Percentiles rank a stretch among this genome's conserved stretches.
Evolutionary conservation across 2,113 vertebrate species (phyloP).

Genomic region (Nipponia nippon): DNA sequence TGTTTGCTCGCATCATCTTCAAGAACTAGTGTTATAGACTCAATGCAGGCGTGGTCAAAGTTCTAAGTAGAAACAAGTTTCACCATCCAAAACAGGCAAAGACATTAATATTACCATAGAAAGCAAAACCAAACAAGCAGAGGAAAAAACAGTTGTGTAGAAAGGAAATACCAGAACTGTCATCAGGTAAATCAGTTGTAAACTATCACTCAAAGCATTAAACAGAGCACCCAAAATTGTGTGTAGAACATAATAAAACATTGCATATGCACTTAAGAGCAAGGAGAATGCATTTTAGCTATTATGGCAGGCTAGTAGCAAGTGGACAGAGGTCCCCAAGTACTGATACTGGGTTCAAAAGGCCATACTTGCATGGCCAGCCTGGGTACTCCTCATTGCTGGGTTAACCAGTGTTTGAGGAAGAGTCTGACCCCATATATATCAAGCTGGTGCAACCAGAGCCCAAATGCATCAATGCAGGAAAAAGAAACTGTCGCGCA

Average conservation of each 20-base stretch:
- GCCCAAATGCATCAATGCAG: neutral
- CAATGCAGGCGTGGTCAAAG: slow-evolving; percentile 88
- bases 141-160: fast-evolving
- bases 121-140: neutral
- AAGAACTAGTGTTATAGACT: slow-evolving; percentile 91
- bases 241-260: neutral
- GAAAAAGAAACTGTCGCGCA: neutral
- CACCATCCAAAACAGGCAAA: neutral
- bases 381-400: neutral
- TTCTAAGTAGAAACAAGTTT: slow-evolving; percentile 65
- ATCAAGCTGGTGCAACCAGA: neutral
- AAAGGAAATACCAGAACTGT: neutral
- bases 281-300: neutral
- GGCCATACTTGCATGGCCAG: neutral
- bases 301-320: neutral
- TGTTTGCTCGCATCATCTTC: slow-evolving; percentile 90
- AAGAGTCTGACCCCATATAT: neutral
- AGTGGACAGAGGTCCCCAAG: neutral
- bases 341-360: neutral
- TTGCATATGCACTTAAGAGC: neutral
- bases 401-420: neutral
- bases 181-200: neutral
- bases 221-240: neutral
- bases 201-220: neutral
- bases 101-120: neutral